These are phyloP conservation scores for Todiramphus chloris DNA, from an alignment of 2,113 vertebrate species.

Conservation along the genomic window DNA sequence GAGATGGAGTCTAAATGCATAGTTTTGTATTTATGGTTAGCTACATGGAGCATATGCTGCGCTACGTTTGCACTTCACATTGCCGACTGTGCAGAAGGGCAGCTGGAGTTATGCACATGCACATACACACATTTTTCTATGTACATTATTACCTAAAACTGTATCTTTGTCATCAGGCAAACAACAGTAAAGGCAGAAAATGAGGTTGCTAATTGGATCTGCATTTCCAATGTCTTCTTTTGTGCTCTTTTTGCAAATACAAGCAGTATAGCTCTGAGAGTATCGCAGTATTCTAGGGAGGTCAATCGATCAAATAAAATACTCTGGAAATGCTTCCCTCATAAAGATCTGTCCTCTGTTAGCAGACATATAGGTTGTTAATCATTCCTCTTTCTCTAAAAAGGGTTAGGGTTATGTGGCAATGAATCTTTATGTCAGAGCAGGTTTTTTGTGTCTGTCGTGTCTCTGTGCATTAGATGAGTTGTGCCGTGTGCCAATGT, in stretches of 20 bases:
- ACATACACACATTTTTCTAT: neutral
- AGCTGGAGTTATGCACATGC: neutral
- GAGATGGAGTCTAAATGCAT: neutral
- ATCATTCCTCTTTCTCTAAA: neutral
- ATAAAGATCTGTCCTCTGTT: neutral
- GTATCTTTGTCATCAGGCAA: neutral
- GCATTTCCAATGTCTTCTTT: neutral
- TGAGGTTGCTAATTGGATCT: neutral
- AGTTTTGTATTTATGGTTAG: neutral
- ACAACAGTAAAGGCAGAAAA: neutral
- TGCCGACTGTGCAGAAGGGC: neutral
- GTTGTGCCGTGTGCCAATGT: neutral
- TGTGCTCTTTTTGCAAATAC: neutral
- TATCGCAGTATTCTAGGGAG: neutral
- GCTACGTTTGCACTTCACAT: neutral
- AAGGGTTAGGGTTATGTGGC: neutral
- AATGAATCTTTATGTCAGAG: slow-evolving; percentile 5
- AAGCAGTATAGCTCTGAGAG: neutral
- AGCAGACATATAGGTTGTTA: neutral
- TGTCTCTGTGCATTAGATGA: neutral
- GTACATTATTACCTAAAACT: neutral
- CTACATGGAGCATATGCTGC: neutral
- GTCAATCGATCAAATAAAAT: neutral
- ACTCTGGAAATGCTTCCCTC: neutral
- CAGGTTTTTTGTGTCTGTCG: neutral